Evolutionary conservation across 2,888 invertebrate genomes (phyloP).

Genomic region (Andricus quercusramuli): DNA sequence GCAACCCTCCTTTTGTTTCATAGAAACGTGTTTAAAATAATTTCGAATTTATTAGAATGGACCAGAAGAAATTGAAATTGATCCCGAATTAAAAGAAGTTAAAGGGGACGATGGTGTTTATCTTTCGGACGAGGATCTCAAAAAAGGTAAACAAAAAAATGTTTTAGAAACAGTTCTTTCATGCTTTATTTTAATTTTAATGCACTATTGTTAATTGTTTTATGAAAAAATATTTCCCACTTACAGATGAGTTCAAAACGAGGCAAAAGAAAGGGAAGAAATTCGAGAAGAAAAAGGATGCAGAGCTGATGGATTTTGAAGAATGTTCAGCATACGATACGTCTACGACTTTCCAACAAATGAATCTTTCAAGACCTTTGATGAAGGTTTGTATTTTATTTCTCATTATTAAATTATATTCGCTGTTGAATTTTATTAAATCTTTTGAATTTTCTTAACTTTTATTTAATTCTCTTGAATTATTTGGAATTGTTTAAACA

Average conservation of each 20-base stretch:
- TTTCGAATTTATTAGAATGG: constrained; percentile 48
- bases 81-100: constrained; percentile 75
- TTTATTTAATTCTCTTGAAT: too few relatives aligned
- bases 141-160: constrained; percentile 66
- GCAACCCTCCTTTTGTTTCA: too few relatives aligned
- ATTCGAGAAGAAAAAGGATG: constrained; percentile 78
- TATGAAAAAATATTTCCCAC: background rate
- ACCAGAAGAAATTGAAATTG: constrained; percentile 77
- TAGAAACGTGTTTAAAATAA: constrained; percentile 4
- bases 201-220: background rate
- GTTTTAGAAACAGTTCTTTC: too few relatives aligned
- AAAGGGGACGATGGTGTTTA: constrained; percentile 59
- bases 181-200: too few relatives aligned
- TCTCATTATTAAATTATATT: too few relatives aligned
- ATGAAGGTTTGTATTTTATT: constrained; percentile 83
- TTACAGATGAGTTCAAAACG: constrained; percentile 72
- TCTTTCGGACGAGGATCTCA: constrained; percentile 69
- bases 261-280: constrained; percentile 73
- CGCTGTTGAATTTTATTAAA: too few relatives aligned
- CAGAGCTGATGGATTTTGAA: constrained; percentile 81
- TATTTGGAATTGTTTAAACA: too few relatives aligned
- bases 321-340: constrained; percentile 85
- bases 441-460: too few relatives aligned
- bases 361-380: constrained; percentile 97
- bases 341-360: constrained; percentile 90